These are phyloP conservation scores for Oxycera nigricornis DNA, from an alignment of 2,888 invertebrate species.

Conservation along the genomic window DNA sequence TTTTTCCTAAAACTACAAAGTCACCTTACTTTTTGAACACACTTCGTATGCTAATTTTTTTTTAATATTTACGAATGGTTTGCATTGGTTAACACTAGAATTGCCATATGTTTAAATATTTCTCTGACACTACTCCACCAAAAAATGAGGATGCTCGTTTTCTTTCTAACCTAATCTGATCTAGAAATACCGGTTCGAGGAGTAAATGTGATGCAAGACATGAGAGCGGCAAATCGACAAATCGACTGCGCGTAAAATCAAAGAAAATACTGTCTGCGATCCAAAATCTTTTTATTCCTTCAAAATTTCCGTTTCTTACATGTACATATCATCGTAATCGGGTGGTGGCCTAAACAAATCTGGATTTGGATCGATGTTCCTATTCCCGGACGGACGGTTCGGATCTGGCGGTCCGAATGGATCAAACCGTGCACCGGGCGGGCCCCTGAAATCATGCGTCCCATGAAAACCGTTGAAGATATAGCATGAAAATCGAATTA, in stretches of 20 bases:
- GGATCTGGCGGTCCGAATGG: constrained; percentile 77
- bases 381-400: constrained; percentile 57
- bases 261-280: neutral
- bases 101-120: too few relatives aligned
- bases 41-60: too few relatives aligned
- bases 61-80: too few relatives aligned
- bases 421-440: constrained; percentile 83
- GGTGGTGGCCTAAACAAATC: constrained; percentile 78
- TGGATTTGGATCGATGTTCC: constrained; percentile 64
- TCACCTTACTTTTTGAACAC: too few relatives aligned
- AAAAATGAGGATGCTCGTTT: too few relatives aligned
- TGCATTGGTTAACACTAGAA: too few relatives aligned
- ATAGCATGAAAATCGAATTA: constrained; percentile 2
- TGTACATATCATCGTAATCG: constrained; percentile 78
- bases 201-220: too few relatives aligned
- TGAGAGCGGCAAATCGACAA: too few relatives aligned
- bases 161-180: too few relatives aligned
- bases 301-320: constrained; percentile 60
- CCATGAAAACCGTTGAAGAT: constrained; percentile 47
- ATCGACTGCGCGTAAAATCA: neutral
- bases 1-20: too few relatives aligned
- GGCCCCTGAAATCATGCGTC: constrained; percentile 44
- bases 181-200: too few relatives aligned
- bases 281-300: neutral
- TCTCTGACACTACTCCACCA: too few relatives aligned